Evolutionary conservation across 1,140 invertebrate species (phyloP), one percentile per base, ranked within the genome.

Genomic region (Cherax destructor): DNA sequence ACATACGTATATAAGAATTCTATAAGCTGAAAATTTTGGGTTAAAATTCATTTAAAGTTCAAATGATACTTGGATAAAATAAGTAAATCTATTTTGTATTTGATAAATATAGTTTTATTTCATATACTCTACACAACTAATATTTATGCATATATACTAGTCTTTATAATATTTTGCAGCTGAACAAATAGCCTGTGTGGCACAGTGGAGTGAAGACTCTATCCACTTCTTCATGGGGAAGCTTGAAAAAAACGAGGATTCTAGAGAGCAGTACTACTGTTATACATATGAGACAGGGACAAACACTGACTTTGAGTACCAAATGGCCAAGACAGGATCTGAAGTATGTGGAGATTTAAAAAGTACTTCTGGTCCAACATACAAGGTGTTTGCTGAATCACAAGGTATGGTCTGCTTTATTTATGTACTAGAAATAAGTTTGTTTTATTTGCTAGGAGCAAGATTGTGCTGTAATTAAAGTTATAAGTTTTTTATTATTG

Each of bases 221-320:
- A 83, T 61, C 47, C 78, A 88, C n/a, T 81, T 69, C 65, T 56
- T 88, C 18, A 74, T 88, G 65, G 87, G 87, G 50, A 79, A 49
- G 16, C 59, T 79, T 41, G 16, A 5, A 16, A 16, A 13, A 10
- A 6, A 49, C 16, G 18, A 21, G 0, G 24, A 56, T 18, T 21
- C 41, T 10, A 9, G 4, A 30, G 83, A 77, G 47, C 21, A 52
- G n/a, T 81, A 81, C 21, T 18, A 49, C 21, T 88, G 87, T 47
- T 83, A 74, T 49, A 83, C 79, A 6, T 88, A 72, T 49, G 47
- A 80, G 61, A 65, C 81, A 47, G 79, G 13, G 6, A 56, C n/a
- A 2, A 65, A 65, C n/a, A 59, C 81, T 50, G 59, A 81, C 2
- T 59, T 76, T 61, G 18, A 56, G 21, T 88, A 72, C 49, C 11